Conservation (phyloP, 92 coral and sea anemone genomes). For the Umimayanthus chanpuru region DNA sequence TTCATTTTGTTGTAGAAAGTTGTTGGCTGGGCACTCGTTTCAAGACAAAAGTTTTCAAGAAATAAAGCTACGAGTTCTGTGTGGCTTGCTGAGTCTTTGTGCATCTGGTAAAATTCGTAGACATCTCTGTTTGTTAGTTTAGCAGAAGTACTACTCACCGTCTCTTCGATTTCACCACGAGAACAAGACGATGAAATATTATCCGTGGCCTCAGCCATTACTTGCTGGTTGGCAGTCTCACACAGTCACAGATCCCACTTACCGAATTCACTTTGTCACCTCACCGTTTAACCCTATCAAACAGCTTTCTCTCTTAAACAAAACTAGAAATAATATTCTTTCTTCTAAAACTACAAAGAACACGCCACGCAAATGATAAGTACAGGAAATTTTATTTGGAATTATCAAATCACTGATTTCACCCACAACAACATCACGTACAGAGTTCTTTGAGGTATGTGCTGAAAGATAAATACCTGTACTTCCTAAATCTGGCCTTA, state of each 20-base stretch:
- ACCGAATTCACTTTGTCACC: constrained; percentile 34
- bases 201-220: constrained; percentile 35
- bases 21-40: too few species aligned
- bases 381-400: constrained; percentile 27
- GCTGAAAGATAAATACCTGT: too few species aligned
- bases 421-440: too few species aligned
- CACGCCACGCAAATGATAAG: too few species aligned
- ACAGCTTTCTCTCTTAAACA: too few species aligned
- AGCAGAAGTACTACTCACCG: constrained; percentile 25
- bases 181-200: constrained; percentile 22
- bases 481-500: too few species aligned
- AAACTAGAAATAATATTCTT: constrained; percentile 43
- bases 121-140: constrained; percentile 35
- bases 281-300: constrained; percentile 35
- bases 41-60: constrained; percentile 22
- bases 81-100: constrained; percentile 36
- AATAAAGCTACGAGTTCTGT: constrained; percentile 39
- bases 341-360: too few species aligned
- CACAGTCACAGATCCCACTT: not conserved
- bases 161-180: constrained; percentile 31
- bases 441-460: too few species aligned
- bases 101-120: constrained; percentile 26
- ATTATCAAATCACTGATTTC: constrained; percentile 26
- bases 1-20: too few species aligned
- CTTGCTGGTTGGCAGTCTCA: constrained; percentile 21